These are phyloP conservation scores for Hypotaenidia philippensis DNA, from an alignment of 2,797 vertebrate species.

Conservation along the genomic window DNA sequence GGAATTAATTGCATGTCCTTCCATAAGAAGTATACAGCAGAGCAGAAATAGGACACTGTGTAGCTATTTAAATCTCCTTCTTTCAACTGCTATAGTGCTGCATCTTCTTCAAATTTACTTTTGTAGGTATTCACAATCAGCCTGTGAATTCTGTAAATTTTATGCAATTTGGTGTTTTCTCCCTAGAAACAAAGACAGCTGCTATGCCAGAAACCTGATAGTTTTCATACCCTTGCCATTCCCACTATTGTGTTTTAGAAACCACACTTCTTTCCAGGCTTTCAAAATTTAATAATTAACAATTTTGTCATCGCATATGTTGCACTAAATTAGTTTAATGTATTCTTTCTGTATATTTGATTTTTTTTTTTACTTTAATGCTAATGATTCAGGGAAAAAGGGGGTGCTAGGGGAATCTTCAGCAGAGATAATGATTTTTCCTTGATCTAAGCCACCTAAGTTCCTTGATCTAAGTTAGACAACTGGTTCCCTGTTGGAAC, in stretches of 20 bases:
- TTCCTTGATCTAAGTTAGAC: neutral
- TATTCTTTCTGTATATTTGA: neutral
- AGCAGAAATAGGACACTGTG: neutral
- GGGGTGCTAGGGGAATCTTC: neutral
- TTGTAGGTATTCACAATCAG: neutral
- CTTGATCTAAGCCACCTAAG: neutral
- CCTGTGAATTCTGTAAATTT: neutral
- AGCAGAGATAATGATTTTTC: neutral
- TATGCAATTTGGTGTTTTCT: neutral
- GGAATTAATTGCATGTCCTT: neutral
- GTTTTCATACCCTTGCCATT: neutral
- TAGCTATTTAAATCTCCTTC: neutral
- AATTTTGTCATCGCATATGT: neutral
- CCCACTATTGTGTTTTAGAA: neutral
- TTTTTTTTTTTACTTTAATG: neutral
- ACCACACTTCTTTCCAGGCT: neutral
- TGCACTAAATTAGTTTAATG: neutral
- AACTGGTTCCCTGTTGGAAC: neutral
- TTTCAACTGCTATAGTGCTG: neutral
- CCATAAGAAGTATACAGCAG: neutral
- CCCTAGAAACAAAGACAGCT: neutral
- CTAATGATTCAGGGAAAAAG: neutral
- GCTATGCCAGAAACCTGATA: neutral
- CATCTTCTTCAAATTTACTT: neutral
- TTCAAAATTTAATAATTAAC: neutral